Evolutionary conservation across 2,888 invertebrate species (phyloP).

Genomic region (Arrhopalites spinosus): DNA sequence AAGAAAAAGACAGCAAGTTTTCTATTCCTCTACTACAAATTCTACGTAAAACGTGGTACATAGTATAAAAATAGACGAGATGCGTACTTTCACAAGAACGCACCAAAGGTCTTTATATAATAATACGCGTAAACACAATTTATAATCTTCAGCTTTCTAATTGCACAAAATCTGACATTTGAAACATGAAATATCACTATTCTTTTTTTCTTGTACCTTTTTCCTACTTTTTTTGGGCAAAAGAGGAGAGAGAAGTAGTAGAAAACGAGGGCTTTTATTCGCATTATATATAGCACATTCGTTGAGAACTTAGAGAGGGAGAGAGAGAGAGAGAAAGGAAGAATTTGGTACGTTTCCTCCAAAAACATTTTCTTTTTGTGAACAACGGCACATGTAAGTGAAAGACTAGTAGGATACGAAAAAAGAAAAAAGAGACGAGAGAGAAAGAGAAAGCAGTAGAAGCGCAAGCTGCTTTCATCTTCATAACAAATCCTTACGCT

Average conservation of each 20-base stretch:
- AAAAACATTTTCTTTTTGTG: constrained; percentile 8
- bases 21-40: no score
- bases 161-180: constrained; percentile 16
- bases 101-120: background rate
- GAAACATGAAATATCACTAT: constrained; percentile 14
- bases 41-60: no score
- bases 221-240: background rate
- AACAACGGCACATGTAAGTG: constrained; percentile 12
- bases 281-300: background rate
- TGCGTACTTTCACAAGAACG: background rate
- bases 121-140: background rate
- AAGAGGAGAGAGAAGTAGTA: background rate
- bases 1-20: no score
- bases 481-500: constrained; percentile 13
- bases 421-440: background rate
- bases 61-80: no score
- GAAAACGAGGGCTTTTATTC: constrained; percentile 5
- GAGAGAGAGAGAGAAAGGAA: background rate
- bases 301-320: background rate
- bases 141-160: constrained; percentile 12
- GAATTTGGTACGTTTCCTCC: background rate
- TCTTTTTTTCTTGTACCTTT: constrained; percentile 1
- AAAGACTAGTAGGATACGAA: background rate
- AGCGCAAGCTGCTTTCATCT: constrained; percentile 9
- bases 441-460: background rate